Percentiles rank a stretch among this genome's conserved stretches.
Evolutionary conservation across 2,797 vertebrate genomes (phyloP).

Genomic region (Takifugu ocellatus): DNA sequence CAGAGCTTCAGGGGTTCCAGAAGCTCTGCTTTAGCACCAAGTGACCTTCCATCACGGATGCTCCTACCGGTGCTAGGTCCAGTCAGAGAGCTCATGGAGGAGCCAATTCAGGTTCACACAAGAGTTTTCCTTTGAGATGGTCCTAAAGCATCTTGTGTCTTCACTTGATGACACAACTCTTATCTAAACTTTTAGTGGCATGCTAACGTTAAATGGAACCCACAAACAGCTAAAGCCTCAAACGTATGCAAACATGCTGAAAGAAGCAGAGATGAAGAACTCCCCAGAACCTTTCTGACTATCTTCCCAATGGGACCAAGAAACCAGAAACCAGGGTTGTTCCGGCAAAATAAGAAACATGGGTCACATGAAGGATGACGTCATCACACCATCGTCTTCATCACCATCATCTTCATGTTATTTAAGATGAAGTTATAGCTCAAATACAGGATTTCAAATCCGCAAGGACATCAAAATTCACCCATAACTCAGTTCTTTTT

Average conservation of each 20-base stretch:
- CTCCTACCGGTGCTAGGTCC: conserved; percentile 53
- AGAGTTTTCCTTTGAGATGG: background rate
- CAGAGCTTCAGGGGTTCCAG: conserved; percentile 1
- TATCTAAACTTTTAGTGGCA: conserved; percentile 57
- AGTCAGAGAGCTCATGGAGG: conserved; percentile 25
- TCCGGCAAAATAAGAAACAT: too few species aligned
- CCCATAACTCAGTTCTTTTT: too few species aligned
- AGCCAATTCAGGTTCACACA: conserved; percentile 5
- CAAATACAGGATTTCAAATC: too few species aligned
- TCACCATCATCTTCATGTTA: too few species aligned
- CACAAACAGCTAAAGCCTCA: conserved; percentile 55
- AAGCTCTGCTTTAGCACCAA: conserved; percentile 60
- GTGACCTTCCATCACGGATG: conserved; percentile 33
- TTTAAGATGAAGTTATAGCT: too few species aligned
- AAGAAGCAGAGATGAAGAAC: conserved; percentile 33
- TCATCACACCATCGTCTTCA: too few species aligned
- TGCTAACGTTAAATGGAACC: conserved; percentile 62
- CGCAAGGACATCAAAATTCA: too few species aligned
- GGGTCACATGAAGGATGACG: background rate
- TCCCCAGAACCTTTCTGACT: background rate
- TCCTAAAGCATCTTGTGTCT: conserved; percentile 23
- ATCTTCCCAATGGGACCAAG: too few species aligned
- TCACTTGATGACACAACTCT: conserved; percentile 37
- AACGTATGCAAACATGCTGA: conserved; percentile 59
- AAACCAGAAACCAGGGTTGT: too few species aligned